These are phyloP conservation scores for Strigamia transsilvanica DNA, from an alignment of 2,888 invertebrate genomes.

Conservation along the genomic window DNA sequence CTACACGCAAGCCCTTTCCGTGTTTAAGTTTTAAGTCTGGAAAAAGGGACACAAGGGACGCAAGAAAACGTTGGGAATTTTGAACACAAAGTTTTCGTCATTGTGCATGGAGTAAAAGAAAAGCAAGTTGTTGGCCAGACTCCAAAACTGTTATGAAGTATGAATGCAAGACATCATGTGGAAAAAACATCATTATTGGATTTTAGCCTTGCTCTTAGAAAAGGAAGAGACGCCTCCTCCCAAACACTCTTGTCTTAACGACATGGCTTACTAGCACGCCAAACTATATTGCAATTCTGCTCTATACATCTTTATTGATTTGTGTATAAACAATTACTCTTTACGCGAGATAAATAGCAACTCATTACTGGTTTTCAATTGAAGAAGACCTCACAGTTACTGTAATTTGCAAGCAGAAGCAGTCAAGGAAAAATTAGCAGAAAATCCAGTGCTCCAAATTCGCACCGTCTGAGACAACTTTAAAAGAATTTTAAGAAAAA, in stretches of 20 bases:
- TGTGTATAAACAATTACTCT: neutral
- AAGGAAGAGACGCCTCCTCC: conserved; percentile 35
- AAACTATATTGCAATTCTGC: conserved; percentile 30
- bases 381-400: neutral
- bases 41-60: neutral
- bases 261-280: conserved; percentile 20
- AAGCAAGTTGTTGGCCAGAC: conserved; percentile 31
- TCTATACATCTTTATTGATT: conserved; percentile 18
- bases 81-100: neutral
- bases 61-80: neutral
- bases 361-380: neutral
- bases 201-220: conserved; percentile 26
- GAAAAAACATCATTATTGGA: conserved; percentile 38
- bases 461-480: too few species aligned
- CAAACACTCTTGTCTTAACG: conserved; percentile 32
- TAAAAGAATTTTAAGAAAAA: too few species aligned
- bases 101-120: conserved; percentile 7
- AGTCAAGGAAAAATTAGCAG: too few species aligned
- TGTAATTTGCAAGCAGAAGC: too few species aligned
- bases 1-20: too few species aligned
- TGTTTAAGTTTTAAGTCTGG: neutral
- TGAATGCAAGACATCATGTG: conserved; percentile 35
- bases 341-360: conserved; percentile 6
- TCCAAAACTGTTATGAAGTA: conserved; percentile 38
- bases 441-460: too few species aligned